Base-by-base conservation (phyloP, 2,797 vertebrate species). In the Cossypha dichroa region DNA sequence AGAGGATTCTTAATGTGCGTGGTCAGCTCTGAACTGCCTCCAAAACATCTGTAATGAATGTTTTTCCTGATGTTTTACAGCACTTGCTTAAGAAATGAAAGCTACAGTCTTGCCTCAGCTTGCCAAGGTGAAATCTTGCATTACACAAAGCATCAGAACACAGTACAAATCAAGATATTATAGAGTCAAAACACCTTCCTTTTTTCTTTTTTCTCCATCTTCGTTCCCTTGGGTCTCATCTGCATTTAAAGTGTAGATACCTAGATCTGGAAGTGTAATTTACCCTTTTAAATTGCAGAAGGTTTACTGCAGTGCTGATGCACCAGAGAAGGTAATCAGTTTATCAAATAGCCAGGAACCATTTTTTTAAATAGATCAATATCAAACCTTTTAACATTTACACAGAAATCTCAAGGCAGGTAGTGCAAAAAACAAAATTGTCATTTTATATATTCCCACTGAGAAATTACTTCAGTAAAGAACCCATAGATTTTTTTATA, bases 401-500 rank as follows among this genome's bases (percentile, higher is more conserved):
- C 1, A 0, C 13, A 51, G 40, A 59, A 13, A 38, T 85, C 34
- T 75, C 40, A 92, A 87, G 45, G 25, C 34, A 91, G 9, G 5
- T 28, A 58, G 18, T 8, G 9, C 22, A 72, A 82, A 82, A 34
- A 21, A 79, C 12, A 58, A 26, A 40, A 38, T 31, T 52, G 11
- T 64, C 29, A n/a, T 26, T 4, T 33, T 55, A 15, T 29, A 5
- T 60, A 45, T 75, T 91, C 38, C 10, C 20, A 41, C 43, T n/a
- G 54, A 74, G 31, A 92, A 85, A 92, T 78, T 48, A 62, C 20
- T 66, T 87, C n/a, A 54, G 11, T 85, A 70, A 85, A 49, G n/a
- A 69, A 66, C 4, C 7, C 34, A 72, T 10, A 56, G 21, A 38
- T 59, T 90, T 51, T 70, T 70, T 93, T 75, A 59, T 55, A 43